These are phyloP conservation scores for Apis mellifera DNA, from an alignment of 1,140 invertebrate genomes.

Conservation along the genomic window Amel_HAv3.1 CM009943.2:5199001-5199500, in stretches of 20 bases:
- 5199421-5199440: background rate
- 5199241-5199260: background rate
- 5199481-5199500: too few species aligned
- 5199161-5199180: constrained; percentile 3
- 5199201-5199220: background rate
- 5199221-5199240: constrained; percentile 36
- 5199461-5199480: too few species aligned
- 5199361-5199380: background rate
- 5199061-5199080: constrained; percentile 25
- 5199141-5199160: constrained; percentile 19
- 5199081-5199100: constrained; percentile 5
- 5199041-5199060: constrained; percentile 40
- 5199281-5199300: constrained; percentile 20
- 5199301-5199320: background rate
- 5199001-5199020: constrained; percentile 7
- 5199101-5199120: background rate
- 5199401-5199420: background rate
- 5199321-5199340: too few species aligned
- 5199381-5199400: constrained; percentile 1
- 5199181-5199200: constrained; percentile 19
- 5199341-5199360: too few species aligned
- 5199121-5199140: constrained; percentile 14
- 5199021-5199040: constrained; percentile 32
- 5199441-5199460: constrained; percentile 3
- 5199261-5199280: constrained; percentile 8